These are phyloP conservation scores for Genyomyrus donnyi DNA, from an alignment of 2,113 vertebrate genomes.

Conservation along the genomic window DNA sequence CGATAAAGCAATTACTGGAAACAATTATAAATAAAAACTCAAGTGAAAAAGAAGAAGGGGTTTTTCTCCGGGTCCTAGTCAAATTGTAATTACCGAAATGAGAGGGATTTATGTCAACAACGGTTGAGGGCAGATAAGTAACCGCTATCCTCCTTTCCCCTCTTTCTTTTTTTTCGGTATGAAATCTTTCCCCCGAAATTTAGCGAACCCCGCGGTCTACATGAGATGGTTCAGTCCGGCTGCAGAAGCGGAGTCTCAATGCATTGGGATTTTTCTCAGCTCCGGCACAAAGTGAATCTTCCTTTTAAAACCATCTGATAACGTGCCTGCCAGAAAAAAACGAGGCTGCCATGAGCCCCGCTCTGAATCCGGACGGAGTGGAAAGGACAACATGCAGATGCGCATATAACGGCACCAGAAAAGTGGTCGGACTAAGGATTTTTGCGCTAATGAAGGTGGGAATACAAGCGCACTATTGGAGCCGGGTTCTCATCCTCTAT, in stretches of 20 bases:
- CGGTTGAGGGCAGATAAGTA: constrained; percentile 36
- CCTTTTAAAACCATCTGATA: constrained; percentile 62
- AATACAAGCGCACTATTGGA: constrained; percentile 70
- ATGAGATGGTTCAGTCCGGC: constrained; percentile 89
- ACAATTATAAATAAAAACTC: constrained; percentile 34
- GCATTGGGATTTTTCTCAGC: constrained; percentile 77
- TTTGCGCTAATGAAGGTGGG: constrained; percentile 72
- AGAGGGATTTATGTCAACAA: constrained; percentile 30
- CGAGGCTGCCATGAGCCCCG: constrained; percentile 68
- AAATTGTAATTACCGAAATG: constrained; percentile 30
- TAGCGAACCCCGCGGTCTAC: constrained; percentile 59
- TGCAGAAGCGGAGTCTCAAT: constrained; percentile 78
- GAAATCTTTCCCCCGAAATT: constrained; percentile 49
- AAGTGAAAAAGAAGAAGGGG: constrained; percentile 32
- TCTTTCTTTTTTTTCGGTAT: constrained; percentile 38
- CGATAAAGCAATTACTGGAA: constrained; percentile 39
- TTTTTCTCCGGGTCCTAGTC: constrained; percentile 23
- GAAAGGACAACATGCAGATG: constrained; percentile 66
- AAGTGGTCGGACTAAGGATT: constrained; percentile 63
- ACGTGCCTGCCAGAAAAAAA: constrained; percentile 44
- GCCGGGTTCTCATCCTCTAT: constrained; percentile 78
- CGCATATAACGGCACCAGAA: constrained; percentile 44
- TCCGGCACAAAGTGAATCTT: constrained; percentile 68
- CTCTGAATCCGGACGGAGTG: constrained; percentile 60
- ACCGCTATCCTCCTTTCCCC: constrained; percentile 35